Base-by-base conservation (phyloP, 2,113 vertebrate genomes). In the Percina caprodes region DNA sequence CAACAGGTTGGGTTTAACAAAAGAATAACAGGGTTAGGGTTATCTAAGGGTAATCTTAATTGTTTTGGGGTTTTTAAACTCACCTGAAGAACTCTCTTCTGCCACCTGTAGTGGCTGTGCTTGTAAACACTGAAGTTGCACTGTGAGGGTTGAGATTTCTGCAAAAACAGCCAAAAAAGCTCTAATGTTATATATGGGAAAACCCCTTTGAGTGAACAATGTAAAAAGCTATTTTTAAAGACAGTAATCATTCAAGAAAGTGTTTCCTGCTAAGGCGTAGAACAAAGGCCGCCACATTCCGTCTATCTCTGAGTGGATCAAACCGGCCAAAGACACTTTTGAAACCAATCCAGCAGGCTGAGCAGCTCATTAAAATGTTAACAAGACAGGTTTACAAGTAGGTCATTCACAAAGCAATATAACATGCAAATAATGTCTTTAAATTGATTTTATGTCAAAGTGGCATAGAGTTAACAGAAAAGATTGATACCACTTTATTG, bases 41-140 rank as follows among this genome's bases (percentile, higher is more conserved):
- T n/a, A n/a, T n/a, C n/a, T n/a, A n/a, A n/a, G n/a, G n/a, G n/a
- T n/a, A n/a, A n/a, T n/a, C n/a, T n/a, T n/a, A n/a, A n/a, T n/a
- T n/a, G n/a, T n/a, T n/a, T n/a, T n/a, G n/a, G n/a, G n/a, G n/a
- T n/a, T 11, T 71, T 6, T 14, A 14, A 19, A 72, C 92, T 90
- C 87, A 95, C 95, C 96, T 96, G 94, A 61, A 97, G 76, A 68
- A 96, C 92, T 0, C 94, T 65, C 69, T 98, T 96, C 93, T 96
- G 95, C 95, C 95, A 95, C 39, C 95, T 90, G 72, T 95, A 96
- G 42, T 89, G 94, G 63, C 85, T 85, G 39, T 93, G 91, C 89
- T 96, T 96, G 83, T 95, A 93, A 74, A 97, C 93, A 4, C 94
- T 94, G 80, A 96, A 96, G 89, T 96, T 96, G 87, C 95, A 94